These are phyloP conservation scores for Esox lucius DNA, from an alignment of 2,797 vertebrate species.

Conservation along the genomic window DNA sequence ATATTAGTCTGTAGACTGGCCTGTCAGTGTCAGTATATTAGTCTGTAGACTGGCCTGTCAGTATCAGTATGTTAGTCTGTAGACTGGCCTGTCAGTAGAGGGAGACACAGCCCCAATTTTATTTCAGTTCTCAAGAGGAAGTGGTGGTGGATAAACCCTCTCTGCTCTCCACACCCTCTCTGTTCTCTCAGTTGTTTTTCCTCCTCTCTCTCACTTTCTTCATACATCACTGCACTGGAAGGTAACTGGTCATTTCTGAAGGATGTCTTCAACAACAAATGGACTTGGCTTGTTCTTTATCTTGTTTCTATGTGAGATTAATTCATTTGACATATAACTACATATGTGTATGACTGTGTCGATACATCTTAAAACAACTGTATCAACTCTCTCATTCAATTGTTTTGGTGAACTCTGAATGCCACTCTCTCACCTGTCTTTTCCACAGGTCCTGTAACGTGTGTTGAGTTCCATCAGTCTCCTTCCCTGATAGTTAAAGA, in stretches of 20 bases:
- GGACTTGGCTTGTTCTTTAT: slow-evolving; percentile 31
- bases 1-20: too few species aligned
- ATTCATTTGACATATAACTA: too few species aligned
- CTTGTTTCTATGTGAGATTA: slow-evolving; percentile 39
- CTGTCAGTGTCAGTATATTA: too few species aligned
- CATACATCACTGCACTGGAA: slow-evolving; percentile 18
- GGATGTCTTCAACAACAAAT: slow-evolving; percentile 11
- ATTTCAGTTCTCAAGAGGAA: not conserved
- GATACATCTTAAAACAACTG: not conserved
- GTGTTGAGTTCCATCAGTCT: slow-evolving; percentile 38
- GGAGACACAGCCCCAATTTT: not conserved
- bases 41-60: not conserved
- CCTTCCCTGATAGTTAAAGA: slow-evolving; percentile 14
- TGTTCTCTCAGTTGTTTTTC: too few species aligned
- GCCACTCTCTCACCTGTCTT: not conserved
- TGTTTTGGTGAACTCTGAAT: not conserved
- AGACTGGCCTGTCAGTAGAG: not conserved
- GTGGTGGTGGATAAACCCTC: not conserved
- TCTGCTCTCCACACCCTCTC: not conserved
- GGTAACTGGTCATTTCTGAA: not conserved
- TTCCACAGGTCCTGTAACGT: slow-evolving; percentile 28
- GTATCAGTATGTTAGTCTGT: not conserved
- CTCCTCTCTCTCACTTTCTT: not conserved
- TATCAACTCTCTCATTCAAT: not conserved
- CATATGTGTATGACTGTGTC: too few species aligned